Percentiles rank a stretch among this genome's conserved stretches.
These are phyloP conservation scores for Venturia canescens DNA, from an alignment of 1,140 invertebrate genomes.

Conservation along the genomic window DNA sequence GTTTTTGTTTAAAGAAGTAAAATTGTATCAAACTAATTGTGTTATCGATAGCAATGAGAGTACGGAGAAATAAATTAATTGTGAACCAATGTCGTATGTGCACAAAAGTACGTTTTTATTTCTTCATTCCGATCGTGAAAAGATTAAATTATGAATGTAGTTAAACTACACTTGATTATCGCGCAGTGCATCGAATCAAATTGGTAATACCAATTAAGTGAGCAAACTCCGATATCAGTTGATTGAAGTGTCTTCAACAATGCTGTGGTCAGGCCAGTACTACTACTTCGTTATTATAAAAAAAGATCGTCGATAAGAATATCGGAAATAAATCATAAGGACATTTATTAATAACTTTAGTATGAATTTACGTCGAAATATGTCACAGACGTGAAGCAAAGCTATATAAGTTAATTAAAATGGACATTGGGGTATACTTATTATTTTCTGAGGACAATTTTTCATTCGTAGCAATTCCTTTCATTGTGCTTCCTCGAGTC, in stretches of 20 bases:
- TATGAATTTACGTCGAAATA: not conserved
- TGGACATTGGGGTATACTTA: not conserved
- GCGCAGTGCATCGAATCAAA: no score
- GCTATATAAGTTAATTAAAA: slow-evolving; percentile 11
- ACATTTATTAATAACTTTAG: slow-evolving; percentile 12
- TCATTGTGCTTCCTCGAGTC: not conserved
- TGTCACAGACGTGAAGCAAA: not conserved
- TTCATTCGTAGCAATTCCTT: not conserved
- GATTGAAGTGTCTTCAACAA: not conserved
- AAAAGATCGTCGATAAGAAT: not conserved
- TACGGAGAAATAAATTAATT: not conserved
- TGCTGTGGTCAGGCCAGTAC: not conserved
- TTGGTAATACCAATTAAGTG: no score
- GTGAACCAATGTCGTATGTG: no score
- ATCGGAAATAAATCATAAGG: slow-evolving; percentile 9
- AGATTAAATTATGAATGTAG: no score
- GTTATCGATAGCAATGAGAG: not conserved
- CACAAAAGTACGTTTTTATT: no score
- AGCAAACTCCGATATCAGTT: no score
- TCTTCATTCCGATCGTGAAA: not conserved
- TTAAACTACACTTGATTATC: no score
- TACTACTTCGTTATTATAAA: no score
- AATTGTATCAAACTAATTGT: slow-evolving; percentile 15
- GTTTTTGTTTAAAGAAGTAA: not conserved
- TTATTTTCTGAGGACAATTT: slow-evolving; percentile 1